Evolutionary conservation across 2,888 invertebrate genomes (phyloP).

Genomic region (Halictus ligatus): DNA sequence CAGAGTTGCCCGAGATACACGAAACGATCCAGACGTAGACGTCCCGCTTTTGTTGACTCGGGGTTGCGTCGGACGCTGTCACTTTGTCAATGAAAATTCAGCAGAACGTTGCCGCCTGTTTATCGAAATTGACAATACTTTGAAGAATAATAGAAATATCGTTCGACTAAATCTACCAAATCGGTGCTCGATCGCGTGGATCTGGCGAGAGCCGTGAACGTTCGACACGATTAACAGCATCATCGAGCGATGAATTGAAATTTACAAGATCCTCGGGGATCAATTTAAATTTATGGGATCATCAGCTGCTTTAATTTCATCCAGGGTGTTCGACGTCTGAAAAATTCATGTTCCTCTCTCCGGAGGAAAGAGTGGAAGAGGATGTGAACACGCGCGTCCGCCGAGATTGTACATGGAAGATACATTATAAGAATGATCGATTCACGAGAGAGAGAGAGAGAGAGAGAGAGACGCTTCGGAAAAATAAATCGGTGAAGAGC

Average conservation of each 20-base stretch:
- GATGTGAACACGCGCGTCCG: neutral
- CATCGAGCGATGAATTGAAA: neutral
- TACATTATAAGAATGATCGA: conserved; percentile 22
- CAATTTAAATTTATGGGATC: conserved; percentile 3
- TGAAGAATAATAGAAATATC: neutral
- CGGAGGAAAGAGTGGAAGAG: neutral
- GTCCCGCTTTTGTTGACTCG: neutral
- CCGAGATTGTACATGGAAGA: conserved; percentile 18
- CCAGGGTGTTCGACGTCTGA: neutral
- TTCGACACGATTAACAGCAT: neutral
- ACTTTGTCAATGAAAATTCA: neutral
- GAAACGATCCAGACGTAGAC: neutral
- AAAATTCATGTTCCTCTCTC: neutral
- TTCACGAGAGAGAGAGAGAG: neutral
- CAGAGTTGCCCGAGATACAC: neutral
- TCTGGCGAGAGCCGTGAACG: neutral
- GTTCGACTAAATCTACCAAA: neutral
- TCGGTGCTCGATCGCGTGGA: neutral
- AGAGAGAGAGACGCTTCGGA: no score
- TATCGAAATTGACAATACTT: neutral
- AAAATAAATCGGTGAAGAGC: neutral
- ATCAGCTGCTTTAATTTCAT: neutral
- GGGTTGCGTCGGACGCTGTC: neutral
- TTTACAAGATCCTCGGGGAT: neutral
- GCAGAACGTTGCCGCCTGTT: neutral